Evolutionary conservation across 2,113 vertebrate species (phyloP).

Genomic region (Hylia prasina): DNA sequence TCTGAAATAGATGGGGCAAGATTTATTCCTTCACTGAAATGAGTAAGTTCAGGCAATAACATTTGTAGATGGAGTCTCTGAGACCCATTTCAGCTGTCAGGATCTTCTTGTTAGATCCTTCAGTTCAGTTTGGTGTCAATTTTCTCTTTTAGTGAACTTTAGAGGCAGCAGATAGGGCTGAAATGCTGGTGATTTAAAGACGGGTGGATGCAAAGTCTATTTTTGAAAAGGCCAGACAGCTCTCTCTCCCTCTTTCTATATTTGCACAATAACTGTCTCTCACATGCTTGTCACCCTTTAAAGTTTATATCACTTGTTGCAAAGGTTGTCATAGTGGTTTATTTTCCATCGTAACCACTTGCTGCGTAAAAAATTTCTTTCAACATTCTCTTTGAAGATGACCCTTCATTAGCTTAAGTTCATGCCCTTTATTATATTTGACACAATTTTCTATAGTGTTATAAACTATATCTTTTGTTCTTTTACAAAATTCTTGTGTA

Average conservation of each 20-base stretch:
- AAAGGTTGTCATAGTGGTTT: conserved; percentile 24
- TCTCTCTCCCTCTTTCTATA: neutral
- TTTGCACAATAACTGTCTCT: conserved; percentile 55
- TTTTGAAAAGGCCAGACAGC: conserved; percentile 54
- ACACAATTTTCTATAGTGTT: neutral
- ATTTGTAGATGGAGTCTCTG: conserved; percentile 8
- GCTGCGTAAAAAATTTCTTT: conserved; percentile 30
- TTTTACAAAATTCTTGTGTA: neutral
- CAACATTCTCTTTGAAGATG: conserved; percentile 11
- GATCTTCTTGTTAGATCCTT: conserved; percentile 7
- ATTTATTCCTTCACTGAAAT: conserved; percentile 1
- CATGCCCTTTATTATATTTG: conserved; percentile 17
- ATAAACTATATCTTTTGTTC: neutral
- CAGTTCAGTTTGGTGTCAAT: neutral
- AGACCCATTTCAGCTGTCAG: conserved; percentile 1
- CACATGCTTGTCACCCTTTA: conserved; percentile 38
- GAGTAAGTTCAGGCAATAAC: conserved; percentile 2
- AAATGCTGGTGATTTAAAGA: conserved; percentile 1
- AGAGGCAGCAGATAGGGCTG: neutral
- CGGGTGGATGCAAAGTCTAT: neutral
- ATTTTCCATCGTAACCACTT: conserved; percentile 31
- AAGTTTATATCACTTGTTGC: conserved; percentile 52
- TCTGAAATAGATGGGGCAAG: neutral
- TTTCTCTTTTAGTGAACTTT: conserved; percentile 35
- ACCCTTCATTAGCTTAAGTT: conserved; percentile 42